Evolutionary conservation across 1,140 invertebrate species (phyloP), one percentile per base, ranked within the genome.

Genomic region (Campodea augens): DNA sequence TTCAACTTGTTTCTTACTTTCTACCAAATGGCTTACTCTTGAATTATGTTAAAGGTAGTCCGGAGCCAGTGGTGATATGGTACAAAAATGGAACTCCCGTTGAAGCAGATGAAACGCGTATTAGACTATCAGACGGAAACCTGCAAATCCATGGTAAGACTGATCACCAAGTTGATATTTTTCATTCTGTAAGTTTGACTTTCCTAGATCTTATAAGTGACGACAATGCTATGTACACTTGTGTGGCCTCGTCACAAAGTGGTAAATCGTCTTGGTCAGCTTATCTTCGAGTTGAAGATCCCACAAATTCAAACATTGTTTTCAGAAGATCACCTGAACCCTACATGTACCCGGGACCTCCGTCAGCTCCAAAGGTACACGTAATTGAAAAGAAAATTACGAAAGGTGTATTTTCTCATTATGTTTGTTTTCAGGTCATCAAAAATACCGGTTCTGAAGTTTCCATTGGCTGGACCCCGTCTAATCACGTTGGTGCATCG

Each of bases 251-350:
- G 1, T 84, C 81, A n/a, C 74, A 75, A 43, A 81, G 83, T 24
- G 82, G 87, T 44, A 75, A 81, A 67, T 84, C 85, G 37, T 78
- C 81, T 0, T 90, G 86, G 85, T 79, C 75, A 48, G 83, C 83
- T 2, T 71, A 73, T 23, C 65, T 93, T 2, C 64, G 73, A 38
- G 81, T 91, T 1, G 78, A 81, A 55, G 70, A 74, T 49, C 80
- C 81, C 12, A 83, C 75, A 48, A 85, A 88, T 66, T 81, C 82
- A 13, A 84, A 81, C 54, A 79, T 82, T n/a, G 75, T 79, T 51
- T 86, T 86, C 61, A 81, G 81, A 56, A 72, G 82, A 51, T 77
- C 79, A 13, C 79, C 82, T 0, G 77, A 86, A 56, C 60, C 72
- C 7, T 73, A 73, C 1, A 75, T 77, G 44, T 73, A 84, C 47